Base-by-base conservation (phyloP, 2,113 vertebrate genomes). In the Lipophrys pholis region DNA sequence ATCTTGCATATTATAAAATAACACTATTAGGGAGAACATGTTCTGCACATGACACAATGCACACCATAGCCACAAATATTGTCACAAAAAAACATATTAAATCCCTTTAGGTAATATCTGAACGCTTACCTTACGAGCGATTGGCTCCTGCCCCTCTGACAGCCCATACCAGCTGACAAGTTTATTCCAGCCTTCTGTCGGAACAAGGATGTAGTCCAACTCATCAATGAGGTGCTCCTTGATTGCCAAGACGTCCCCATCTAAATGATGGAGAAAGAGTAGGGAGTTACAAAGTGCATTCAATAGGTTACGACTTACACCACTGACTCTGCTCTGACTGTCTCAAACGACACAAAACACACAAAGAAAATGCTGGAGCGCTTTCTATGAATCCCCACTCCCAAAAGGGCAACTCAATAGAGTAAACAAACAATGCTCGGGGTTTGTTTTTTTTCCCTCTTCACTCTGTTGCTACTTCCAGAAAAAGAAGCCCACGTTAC, bases 141-240 rank as follows among this genome's bases (percentile, higher is more conserved):
- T 97, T 87, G 98, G 96, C 85, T 99, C 96, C 87, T 99, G 97
- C 82, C 91, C 90, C 16, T 97, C 96, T 73, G 93, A 94, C 82
- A 99, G 68, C 0, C 95, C 96, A 76, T 99, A 99, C 98, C 98
- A 99, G 93, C 97, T 98, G 87, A 99, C 95, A 45, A 99, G 94
- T 88, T 97, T 98, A 90, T 97, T 99, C 98, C 98, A 99, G 86
- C 97, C 97, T 80, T 98, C 97, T 15, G 97, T 99, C 39, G 98
- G 98, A 74, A 99, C 94, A 75, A 99, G 92, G 88, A 99, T 98
- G 86, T 99, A 99, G 91, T 99, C 97, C 78, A 99, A 92, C 91
- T 99, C 98, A 90, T 99, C 98, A 53, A 99, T 99, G 89, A 99
- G 97, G 91, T 99, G 97, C 42, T 99, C 97, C 85, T 97, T 98